Percentiles rank a stretch among this genome's conserved stretches.
Conservation (phyloP, 2,888 invertebrate species). For the Drosophila yooni region DNA sequence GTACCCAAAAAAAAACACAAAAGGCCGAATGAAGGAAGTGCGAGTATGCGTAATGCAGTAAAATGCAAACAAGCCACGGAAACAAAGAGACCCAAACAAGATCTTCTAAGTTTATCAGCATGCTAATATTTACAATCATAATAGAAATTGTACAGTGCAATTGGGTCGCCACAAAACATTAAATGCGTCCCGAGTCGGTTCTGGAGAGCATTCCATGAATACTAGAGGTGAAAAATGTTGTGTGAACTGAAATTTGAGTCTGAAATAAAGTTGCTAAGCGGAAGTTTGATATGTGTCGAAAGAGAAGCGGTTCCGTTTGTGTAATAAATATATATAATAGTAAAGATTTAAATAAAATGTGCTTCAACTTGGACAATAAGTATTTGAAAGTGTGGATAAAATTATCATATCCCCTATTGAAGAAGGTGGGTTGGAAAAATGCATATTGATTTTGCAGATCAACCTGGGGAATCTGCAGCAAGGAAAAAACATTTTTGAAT, state of each 20-base stretch:
- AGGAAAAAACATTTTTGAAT: background rate
- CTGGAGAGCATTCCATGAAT: slow-evolving; percentile 30
- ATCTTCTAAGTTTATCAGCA: slow-evolving; percentile 56
- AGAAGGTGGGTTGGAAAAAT: background rate
- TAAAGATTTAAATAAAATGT: background rate
- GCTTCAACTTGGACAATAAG: background rate
- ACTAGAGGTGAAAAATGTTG: slow-evolving; percentile 49
- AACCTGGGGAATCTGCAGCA: background rate
- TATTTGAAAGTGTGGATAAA: background rate
- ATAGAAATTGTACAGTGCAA: slow-evolving; percentile 51
- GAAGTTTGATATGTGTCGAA: slow-evolving; percentile 35
- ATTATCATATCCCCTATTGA: background rate
- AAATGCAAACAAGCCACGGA: slow-evolving; percentile 68
- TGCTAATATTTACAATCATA: slow-evolving; percentile 62
- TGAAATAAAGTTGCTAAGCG: slow-evolving; percentile 8
- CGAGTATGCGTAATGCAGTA: slow-evolving; percentile 83
- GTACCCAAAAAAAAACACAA: background rate
- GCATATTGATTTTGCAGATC: background rate
- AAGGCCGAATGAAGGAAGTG: slow-evolving; percentile 64
- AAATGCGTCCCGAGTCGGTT: slow-evolving; percentile 9
- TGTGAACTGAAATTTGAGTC: slow-evolving; percentile 45
- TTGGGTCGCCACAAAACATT: slow-evolving; percentile 55
- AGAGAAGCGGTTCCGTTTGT: slow-evolving; percentile 38
- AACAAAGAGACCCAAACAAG: slow-evolving; percentile 31
- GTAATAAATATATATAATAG: background rate